A percentile compares a stretch with the other conserved stretches of the same genome.
These are phyloP conservation scores for Euzetes globulus DNA, from an alignment of 2,888 invertebrate genomes.

Conservation along the genomic window DNA sequence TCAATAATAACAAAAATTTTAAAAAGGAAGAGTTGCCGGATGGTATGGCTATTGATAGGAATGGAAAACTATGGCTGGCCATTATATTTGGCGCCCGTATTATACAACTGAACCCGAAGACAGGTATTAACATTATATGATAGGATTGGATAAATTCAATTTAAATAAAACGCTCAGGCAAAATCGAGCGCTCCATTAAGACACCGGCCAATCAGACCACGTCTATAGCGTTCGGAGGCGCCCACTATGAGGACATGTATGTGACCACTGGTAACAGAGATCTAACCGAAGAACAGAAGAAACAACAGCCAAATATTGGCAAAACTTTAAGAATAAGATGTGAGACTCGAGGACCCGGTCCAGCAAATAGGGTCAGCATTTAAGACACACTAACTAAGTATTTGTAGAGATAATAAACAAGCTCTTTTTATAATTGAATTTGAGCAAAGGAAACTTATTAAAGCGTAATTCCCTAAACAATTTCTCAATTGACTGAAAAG, in stretches of 20 bases:
- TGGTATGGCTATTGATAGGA: conserved; percentile 31
- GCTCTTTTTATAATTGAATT: too few species aligned
- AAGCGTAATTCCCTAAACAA: too few species aligned
- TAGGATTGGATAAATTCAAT: too few species aligned
- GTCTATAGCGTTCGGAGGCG: conserved; percentile 31
- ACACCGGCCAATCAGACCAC: conserved; percentile 30
- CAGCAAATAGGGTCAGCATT: background rate
- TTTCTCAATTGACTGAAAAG: too few species aligned
- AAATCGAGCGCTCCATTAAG: background rate
- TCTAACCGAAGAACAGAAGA: background rate
- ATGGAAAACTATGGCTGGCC: conserved; percentile 27
- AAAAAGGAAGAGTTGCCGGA: conserved; percentile 30
- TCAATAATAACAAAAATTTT: background rate
- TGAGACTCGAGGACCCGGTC: background rate
- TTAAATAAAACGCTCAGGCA: background rate
- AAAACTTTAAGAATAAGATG: conserved; percentile 7
- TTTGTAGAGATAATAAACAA: too few species aligned
- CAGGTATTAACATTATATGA: too few species aligned
- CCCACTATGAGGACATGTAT: conserved; percentile 1
- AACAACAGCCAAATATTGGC: conserved; percentile 16
- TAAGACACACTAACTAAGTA: too few species aligned
- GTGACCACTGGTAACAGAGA: conserved; percentile 26
- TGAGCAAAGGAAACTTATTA: too few species aligned
- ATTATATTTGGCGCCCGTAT: conserved; percentile 31
- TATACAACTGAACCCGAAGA: conserved; percentile 11